Percentiles rank a stretch among this genome's conserved stretches.
phyloP scores from a whole-genome alignment of 2,113 vertebrate genomes.

The Turnix velox region DNA sequence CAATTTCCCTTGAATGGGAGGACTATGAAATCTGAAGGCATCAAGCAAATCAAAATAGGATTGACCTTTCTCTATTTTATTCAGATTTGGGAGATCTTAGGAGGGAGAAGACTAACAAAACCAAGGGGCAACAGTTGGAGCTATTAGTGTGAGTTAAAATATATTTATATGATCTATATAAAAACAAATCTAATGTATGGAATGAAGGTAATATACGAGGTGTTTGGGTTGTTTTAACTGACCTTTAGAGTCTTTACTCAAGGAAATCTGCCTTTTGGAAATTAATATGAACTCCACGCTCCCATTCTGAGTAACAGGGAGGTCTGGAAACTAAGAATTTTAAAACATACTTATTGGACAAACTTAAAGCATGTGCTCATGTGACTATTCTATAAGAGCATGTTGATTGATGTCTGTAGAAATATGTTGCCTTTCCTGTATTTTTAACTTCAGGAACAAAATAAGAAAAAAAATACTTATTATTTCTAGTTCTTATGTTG shows the following conservation, averaged over 20 bases:
- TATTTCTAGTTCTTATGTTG: neutral
- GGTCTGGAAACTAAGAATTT: neutral
- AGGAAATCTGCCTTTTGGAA: neutral
- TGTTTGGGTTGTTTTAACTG: neutral
- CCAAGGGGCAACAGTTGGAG: neutral
- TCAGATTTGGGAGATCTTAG: neutral
- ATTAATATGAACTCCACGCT: neutral
- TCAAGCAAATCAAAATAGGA: neutral
- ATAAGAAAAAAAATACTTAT: neutral
- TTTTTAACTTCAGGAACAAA: neutral
- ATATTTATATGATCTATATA: neutral
- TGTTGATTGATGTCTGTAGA: neutral
- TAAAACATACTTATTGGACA: neutral
- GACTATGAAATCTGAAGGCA: neutral
- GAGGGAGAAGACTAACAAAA: neutral
- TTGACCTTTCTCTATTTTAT: neutral
- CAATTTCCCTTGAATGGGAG: neutral
- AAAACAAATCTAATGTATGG: neutral
- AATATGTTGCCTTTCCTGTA: neutral
- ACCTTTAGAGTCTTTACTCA: neutral
- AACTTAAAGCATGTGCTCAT: neutral
- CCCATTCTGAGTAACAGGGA: neutral
- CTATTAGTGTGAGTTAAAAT: neutral
- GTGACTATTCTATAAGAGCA: neutral
- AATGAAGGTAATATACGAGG: neutral